Evolutionary conservation across 2,888 invertebrate genomes (phyloP).

Genomic region (Meloe dianella): DNA sequence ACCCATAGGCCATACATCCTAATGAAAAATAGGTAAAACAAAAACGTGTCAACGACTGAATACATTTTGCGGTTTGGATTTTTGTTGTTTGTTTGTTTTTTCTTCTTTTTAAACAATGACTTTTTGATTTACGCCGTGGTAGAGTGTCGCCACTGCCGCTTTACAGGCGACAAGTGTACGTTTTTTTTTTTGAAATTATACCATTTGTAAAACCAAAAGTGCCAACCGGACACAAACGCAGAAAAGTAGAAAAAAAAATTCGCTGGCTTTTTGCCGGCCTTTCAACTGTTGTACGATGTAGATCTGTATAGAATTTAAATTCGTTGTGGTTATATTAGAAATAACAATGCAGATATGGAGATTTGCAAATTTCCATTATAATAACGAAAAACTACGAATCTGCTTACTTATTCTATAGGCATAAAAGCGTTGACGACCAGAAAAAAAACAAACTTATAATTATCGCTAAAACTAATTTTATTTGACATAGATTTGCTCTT

Average conservation of each 20-base stretch:
- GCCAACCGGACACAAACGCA: constrained; percentile 41
- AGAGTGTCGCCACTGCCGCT: constrained; percentile 31
- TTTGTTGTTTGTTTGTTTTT: not conserved
- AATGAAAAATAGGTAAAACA: constrained; percentile 7
- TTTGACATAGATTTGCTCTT: not conserved
- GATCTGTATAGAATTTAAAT: constrained; percentile 39
- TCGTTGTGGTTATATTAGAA: constrained; percentile 24
- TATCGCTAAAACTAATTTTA: not conserved
- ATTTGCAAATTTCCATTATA: constrained; percentile 31
- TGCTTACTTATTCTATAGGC: constrained; percentile 26
- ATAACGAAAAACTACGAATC: constrained; percentile 24
- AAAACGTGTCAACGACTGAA: constrained; percentile 10
- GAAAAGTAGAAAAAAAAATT: constrained; percentile 33
- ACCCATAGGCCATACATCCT: not conserved
- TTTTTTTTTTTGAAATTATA: constrained; percentile 52
- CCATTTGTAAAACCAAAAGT: constrained; percentile 51
- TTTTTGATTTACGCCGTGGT: constrained; percentile 49
- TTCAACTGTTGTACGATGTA: constrained; percentile 34
- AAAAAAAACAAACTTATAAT: not conserved
- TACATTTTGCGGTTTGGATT: not conserved
- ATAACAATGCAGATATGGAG: constrained; percentile 33
- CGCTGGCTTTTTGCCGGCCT: constrained; percentile 35
- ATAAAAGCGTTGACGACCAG: not conserved
- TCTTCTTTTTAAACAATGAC: constrained; percentile 48
- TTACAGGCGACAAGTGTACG: constrained; percentile 45